Percentiles rank a stretch among this genome's conserved stretches.
Evolutionary conservation across 2,888 invertebrate genomes (phyloP).

Genomic region (Empis livida): DNA sequence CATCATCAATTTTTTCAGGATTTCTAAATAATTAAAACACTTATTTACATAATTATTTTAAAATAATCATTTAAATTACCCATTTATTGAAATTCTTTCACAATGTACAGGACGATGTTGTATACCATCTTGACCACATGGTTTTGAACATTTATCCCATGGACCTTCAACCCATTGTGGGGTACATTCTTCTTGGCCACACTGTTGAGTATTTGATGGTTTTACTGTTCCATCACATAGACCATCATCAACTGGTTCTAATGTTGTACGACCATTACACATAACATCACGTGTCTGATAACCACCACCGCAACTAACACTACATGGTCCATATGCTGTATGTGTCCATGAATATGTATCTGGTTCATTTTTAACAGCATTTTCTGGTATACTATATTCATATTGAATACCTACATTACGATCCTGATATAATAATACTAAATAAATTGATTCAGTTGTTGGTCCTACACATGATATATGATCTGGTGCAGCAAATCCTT

Average conservation of each 20-base stretch:
- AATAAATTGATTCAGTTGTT: slow-evolving; percentile 74
- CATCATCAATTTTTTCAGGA: slow-evolving; percentile 58
- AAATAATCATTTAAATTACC: slow-evolving; percentile 31
- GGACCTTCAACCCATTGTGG: slow-evolving; percentile 64
- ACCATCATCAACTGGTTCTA: slow-evolving; percentile 55
- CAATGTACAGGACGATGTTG: slow-evolving; percentile 64
- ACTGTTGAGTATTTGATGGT: slow-evolving; percentile 57
- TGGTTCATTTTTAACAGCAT: slow-evolving; percentile 49
- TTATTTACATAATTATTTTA: background rate
- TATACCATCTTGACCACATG: slow-evolving; percentile 65
- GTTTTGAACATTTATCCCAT: slow-evolving; percentile 73
- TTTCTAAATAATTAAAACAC: slow-evolving; percentile 29
- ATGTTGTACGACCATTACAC: slow-evolving; percentile 62
- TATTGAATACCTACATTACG: slow-evolving; percentile 74
- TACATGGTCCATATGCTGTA: slow-evolving; percentile 59
- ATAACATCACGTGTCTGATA: slow-evolving; percentile 61
- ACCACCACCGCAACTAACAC: slow-evolving; percentile 85
- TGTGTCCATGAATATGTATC: slow-evolving; percentile 74
- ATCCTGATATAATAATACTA: slow-evolving; percentile 73
- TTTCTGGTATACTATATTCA: slow-evolving; percentile 78
- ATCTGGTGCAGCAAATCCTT: slow-evolving; percentile 74
- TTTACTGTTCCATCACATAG: slow-evolving; percentile 67
- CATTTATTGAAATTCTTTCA: slow-evolving; percentile 62
- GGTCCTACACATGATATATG: slow-evolving; percentile 74
- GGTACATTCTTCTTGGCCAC: slow-evolving; percentile 64